phyloP scores from a whole-genome alignment of 2,888 invertebrate species.

The Syrphus vitripennis region DNA sequence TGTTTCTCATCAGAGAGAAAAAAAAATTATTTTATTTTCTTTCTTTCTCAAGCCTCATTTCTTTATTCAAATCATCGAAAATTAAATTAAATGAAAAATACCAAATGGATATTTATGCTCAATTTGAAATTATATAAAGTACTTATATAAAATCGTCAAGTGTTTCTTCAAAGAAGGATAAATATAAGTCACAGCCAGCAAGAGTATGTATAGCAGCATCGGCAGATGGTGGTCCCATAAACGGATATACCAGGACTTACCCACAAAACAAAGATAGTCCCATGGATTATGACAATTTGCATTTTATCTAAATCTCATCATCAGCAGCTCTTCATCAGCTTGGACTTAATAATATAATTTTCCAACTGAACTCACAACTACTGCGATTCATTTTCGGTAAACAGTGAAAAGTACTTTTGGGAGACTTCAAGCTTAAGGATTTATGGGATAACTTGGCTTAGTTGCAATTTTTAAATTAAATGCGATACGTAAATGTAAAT shows the following conservation, averaged over 20 bases:
- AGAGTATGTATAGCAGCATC: neutral
- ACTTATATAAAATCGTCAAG: neutral
- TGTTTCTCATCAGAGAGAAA: too few species aligned
- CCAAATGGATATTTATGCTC: neutral
- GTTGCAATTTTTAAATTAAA: neutral
- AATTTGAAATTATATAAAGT: neutral
- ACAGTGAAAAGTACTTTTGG: neutral
- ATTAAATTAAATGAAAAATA: slow-evolving; percentile 4
- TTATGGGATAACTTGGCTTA: neutral
- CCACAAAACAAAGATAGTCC: slow-evolving; percentile 21
- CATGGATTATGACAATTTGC: slow-evolving; percentile 38
- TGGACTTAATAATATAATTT: slow-evolving; percentile 5
- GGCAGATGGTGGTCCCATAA: slow-evolving; percentile 16
- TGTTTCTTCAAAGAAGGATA: neutral
- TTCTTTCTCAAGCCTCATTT: neutral
- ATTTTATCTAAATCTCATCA: slow-evolving; percentile 24
- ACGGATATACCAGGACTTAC: slow-evolving; percentile 2
- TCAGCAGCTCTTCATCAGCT: slow-evolving; percentile 13
- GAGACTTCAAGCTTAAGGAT: neutral
- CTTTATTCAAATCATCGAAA: neutral
- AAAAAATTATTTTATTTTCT: neutral
- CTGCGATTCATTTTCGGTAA: neutral
- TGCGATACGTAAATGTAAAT: neutral
- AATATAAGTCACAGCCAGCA: neutral
- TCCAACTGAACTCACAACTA: neutral